Conservation (phyloP, 2,888 invertebrate species). For the Steinernema carpocapsae region DNA sequence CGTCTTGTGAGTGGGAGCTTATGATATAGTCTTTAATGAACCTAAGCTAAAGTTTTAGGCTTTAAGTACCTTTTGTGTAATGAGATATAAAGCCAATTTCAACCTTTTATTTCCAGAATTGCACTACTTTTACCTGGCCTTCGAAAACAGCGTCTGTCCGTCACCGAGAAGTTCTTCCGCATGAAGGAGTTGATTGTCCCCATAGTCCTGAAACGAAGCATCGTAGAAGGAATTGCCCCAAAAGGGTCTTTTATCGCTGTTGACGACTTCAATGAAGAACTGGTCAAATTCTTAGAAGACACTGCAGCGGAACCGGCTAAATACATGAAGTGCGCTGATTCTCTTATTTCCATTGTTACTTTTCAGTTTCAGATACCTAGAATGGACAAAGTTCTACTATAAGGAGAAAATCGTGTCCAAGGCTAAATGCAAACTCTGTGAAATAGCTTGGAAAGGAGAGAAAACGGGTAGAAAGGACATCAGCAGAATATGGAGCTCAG, state of each 20-base stretch:
- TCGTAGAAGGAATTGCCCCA: constrained; percentile 2
- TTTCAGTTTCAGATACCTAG: not conserved
- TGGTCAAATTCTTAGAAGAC: not conserved
- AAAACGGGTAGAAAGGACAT: not conserved
- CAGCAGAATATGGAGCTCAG: not conserved
- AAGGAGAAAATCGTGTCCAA: not conserved
- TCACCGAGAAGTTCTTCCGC: constrained; percentile 15
- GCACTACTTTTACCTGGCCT: too few species aligned
- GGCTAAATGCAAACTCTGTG: not conserved
- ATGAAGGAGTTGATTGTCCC: constrained; percentile 20
- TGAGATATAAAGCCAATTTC: too few species aligned
- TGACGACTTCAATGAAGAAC: not conserved
- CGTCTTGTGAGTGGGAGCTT: not conserved
- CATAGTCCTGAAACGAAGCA: not conserved
- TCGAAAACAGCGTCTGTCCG: constrained; percentile 23
- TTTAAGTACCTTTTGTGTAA: too few species aligned
- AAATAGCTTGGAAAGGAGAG: constrained; percentile 12
- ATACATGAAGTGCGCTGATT: not conserved
- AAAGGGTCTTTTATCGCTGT: not conserved
- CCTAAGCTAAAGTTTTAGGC: too few species aligned
- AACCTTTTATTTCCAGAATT: too few species aligned
- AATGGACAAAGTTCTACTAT: constrained; percentile 1
- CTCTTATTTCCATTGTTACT: not conserved
- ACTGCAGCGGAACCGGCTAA: not conserved
- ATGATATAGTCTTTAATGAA: not conserved